These are phyloP conservation scores for Heterotilapia buettikoferi DNA, from an alignment of 2,113 vertebrate species.

Conservation along the genomic window DNA sequence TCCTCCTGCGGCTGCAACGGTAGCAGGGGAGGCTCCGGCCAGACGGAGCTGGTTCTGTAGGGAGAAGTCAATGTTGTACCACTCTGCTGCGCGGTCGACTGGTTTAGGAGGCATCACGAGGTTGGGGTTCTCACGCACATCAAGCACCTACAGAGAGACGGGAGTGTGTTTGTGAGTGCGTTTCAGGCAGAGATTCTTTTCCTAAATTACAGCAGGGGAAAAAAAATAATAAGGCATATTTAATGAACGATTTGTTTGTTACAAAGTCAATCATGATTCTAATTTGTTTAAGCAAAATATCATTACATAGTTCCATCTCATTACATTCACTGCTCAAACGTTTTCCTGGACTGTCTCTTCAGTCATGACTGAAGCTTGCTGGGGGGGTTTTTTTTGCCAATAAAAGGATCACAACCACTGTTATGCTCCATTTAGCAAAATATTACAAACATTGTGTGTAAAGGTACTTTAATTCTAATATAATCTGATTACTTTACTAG, in stretches of 20 bases:
- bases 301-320: background rate
- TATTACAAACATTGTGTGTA: background rate
- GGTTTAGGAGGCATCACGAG: constrained; percentile 98
- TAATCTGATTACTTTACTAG: background rate
- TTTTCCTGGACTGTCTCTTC: background rate
- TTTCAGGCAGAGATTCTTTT: background rate
- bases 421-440: background rate
- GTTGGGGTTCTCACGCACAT: constrained; percentile 93
- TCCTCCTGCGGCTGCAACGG: constrained; percentile 82
- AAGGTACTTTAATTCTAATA: background rate
- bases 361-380: background rate
- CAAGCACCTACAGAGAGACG: constrained; percentile 75
- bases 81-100: constrained; percentile 80
- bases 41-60: constrained; percentile 93
- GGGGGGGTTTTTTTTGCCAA: fast-evolving
- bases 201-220: background rate
- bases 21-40: constrained; percentile 92
- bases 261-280: background rate
- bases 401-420: background rate
- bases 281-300: background rate
- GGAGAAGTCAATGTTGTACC: constrained; percentile 99
- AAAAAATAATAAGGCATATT: background rate
- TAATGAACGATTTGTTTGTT: background rate
- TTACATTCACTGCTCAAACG: background rate
- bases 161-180: background rate